Evolutionary conservation across 2,888 invertebrate genomes (phyloP), one percentile per base, ranked within the genome.

Genomic region (Hedya salicella): DNA sequence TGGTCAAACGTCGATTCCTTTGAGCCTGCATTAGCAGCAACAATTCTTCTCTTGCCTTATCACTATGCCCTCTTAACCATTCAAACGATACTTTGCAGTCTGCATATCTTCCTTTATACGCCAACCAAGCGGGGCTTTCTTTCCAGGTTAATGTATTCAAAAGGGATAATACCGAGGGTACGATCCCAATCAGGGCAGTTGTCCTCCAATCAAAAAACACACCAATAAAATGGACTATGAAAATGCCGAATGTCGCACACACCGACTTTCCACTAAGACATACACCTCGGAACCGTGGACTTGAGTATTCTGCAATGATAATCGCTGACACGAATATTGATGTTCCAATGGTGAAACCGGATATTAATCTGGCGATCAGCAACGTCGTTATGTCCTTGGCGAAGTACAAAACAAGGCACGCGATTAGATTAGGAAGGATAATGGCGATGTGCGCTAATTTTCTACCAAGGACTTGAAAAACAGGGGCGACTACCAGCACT

Each of bases 111-210:
- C 88, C 89, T 61, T 90, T 93, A 1, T 91, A 87, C 0, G 93
- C 86, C 46, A 95, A 75, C 94, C 94, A 95, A 13, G 89, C 85
- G 0, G 95, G 95, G 14, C 94, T 93, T 79, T 95, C 95, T 0
- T 93, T 94, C 70, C 93, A 81, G 0, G 92, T 87, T 9, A 82
- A 77, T 1, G 93, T 81, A 0, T 87, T 76, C 0, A 76, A 1
- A 1, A 85, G 52, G 0, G 84, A 72, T 0, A 79, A 0, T 0
- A 78, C 9, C 30, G 75, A 71, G 0, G 87, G 85, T 0, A 81
- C 39, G 6, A 83, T 4, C 0, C 75, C 71, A 0, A 79, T 53
- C 1, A 84, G 54, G 0, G 85, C 82, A 0, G 85, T 68, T 0
- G 76, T 80, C 61, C 79, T 79, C 85, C 84, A 88, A 5, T 78